Conservation (phyloP, 2,888 invertebrate genomes). For the Lissocephala sabroskyi region DNA sequence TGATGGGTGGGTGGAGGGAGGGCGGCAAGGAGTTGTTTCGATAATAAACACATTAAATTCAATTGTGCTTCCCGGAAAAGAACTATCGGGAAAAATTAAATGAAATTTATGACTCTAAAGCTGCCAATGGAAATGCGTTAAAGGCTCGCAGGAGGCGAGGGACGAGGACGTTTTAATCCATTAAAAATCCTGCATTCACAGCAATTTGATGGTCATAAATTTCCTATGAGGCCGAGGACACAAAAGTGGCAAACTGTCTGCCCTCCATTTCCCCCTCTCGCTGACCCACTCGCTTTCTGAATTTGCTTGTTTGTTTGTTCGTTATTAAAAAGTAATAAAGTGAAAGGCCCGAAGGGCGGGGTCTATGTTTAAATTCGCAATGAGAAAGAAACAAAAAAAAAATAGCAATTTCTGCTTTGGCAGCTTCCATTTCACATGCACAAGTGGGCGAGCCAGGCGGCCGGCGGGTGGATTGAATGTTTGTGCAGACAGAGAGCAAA, state of each 20-base stretch:
- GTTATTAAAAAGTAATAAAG: conserved; percentile 33
- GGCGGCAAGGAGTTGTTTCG: conserved; percentile 43
- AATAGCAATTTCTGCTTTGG: background rate
- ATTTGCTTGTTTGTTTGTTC: background rate
- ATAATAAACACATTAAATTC: conserved; percentile 70
- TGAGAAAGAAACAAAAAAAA: background rate
- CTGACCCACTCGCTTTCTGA: background rate
- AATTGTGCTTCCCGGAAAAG: conserved; percentile 56
- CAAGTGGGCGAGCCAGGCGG: background rate
- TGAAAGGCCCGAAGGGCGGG: background rate
- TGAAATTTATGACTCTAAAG: conserved; percentile 17
- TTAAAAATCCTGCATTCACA: conserved; percentile 29
- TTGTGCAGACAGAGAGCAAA: conserved; percentile 54
- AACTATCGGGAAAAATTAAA: conserved; percentile 33
- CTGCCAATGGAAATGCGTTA: background rate
- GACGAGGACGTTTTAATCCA: conserved; percentile 32
- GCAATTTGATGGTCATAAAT: conserved; percentile 22
- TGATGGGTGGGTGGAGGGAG: too few species aligned
- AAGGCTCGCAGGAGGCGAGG: too few species aligned
- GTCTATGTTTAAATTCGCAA: conserved; percentile 5
- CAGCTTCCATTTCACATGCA: conserved; percentile 3
- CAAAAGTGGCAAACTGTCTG: background rate
- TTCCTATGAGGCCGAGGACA: conserved; percentile 3
- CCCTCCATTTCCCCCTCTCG: too few species aligned
- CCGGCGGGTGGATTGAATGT: conserved; percentile 27